Conservation (phyloP, 1,140 invertebrate genomes). For the Drosophila suzukii region DNA sequence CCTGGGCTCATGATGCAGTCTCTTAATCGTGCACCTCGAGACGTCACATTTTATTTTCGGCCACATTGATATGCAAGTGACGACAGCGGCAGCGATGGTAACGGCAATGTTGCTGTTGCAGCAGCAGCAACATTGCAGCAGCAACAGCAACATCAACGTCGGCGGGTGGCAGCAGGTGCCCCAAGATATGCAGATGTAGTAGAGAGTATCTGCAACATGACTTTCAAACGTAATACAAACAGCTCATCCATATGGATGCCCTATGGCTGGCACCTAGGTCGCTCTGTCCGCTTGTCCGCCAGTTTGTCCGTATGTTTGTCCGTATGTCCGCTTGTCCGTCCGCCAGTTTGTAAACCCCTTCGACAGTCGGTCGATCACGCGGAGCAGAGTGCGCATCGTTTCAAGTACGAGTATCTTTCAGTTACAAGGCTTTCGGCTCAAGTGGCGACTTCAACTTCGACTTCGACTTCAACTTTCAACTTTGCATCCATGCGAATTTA, state of each 20-base stretch:
- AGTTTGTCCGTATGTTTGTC: constrained; percentile 19
- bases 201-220: constrained; percentile 72
- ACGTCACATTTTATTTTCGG: constrained; percentile 74
- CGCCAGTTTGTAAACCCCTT: constrained; percentile 26
- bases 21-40: constrained; percentile 72
- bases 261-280: constrained; percentile 27
- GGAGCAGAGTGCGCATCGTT: constrained; percentile 58
- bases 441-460: constrained; percentile 54
- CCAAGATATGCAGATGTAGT: constrained; percentile 67
- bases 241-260: constrained; percentile 62
- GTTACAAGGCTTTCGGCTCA: constrained; percentile 55
- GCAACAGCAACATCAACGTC: constrained; percentile 26
- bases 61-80: constrained; percentile 78
- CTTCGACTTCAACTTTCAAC: constrained; percentile 67
- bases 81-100: constrained; percentile 49
- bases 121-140: constrained; percentile 6
- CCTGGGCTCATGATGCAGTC: constrained; percentile 19
- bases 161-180: constrained; percentile 47
- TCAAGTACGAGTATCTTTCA: constrained; percentile 66
- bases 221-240: constrained; percentile 83
- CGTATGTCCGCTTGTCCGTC: constrained; percentile 11
- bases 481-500: constrained; percentile 60
- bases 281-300: constrained; percentile 9
- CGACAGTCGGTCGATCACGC: constrained; percentile 79
- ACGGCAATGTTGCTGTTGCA: constrained; percentile 5